Evolutionary conservation across 2,113 vertebrate species (phyloP).

Genomic region (Megaptera novaeangliae): DNA sequence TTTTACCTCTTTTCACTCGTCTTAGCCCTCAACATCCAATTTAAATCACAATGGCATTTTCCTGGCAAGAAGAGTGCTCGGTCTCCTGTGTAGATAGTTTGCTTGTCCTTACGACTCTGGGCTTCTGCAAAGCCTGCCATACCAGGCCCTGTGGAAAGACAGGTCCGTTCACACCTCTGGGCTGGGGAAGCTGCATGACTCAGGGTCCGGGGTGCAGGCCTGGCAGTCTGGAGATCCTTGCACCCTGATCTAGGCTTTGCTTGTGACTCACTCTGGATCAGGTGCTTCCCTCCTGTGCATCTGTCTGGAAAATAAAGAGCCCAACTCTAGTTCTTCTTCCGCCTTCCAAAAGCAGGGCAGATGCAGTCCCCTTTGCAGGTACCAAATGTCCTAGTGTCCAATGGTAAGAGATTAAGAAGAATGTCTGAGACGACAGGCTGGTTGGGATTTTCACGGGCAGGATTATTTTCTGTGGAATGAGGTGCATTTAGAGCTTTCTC

Average conservation of each 20-base stretch:
- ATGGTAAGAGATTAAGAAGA: neutral
- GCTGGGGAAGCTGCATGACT: neutral
- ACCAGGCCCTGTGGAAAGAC: neutral
- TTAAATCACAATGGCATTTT: neutral
- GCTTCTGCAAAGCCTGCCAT: neutral
- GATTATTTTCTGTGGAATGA: neutral
- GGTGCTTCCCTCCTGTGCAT: neutral
- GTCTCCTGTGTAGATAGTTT: neutral
- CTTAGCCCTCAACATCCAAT: neutral
- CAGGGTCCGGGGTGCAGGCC: neutral
- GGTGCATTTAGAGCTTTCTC: neutral
- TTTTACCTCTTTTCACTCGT: neutral
- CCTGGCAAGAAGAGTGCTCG: neutral
- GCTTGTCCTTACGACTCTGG: neutral
- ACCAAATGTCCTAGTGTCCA: neutral
- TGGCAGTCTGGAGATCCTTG: neutral
- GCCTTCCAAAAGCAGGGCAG: neutral
- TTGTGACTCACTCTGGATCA: neutral
- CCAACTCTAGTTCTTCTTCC: neutral
- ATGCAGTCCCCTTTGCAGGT: no score
- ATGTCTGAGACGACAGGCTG: neutral
- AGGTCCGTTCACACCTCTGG: neutral
- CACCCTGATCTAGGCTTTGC: neutral
- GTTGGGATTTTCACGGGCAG: neutral
- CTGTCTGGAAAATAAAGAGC: neutral